Percentiles rank a stretch among this genome's conserved stretches.
Conservation (phyloP, 1,140 invertebrate genomes). For the Cotesia typhae region DNA sequence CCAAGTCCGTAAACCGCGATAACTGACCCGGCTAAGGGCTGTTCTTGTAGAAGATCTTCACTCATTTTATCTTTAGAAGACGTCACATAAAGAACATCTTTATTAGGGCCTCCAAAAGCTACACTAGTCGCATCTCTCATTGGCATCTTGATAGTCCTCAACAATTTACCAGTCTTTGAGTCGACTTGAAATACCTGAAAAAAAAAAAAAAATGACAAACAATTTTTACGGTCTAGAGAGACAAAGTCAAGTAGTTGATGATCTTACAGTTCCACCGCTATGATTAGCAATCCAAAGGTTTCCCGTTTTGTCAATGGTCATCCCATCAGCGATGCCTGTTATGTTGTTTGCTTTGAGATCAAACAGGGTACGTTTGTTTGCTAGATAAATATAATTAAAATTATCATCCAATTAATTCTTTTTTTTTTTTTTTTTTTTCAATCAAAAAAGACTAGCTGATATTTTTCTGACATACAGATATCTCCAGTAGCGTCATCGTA, state of each 20-base stretch:
- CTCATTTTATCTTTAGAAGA: slow-evolving; percentile 59
- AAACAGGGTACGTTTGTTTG: slow-evolving; percentile 60
- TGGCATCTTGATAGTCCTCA: slow-evolving; percentile 73
- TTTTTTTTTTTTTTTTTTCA: no score
- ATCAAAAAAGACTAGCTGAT: slow-evolving; percentile 14
- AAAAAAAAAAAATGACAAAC: background rate
- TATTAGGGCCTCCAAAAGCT: slow-evolving; percentile 69
- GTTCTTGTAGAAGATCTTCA: slow-evolving; percentile 58
- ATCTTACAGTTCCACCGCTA: slow-evolving; percentile 62
- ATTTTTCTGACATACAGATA: slow-evolving; percentile 58
- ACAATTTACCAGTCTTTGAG: slow-evolving; percentile 65
- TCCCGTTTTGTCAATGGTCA: slow-evolving; percentile 74
- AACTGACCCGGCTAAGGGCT: slow-evolving; percentile 74
- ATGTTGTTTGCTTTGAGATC: slow-evolving; percentile 61
- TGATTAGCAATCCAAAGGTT: slow-evolving; percentile 76
- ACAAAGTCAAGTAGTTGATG: background rate
- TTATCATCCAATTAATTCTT: no score
- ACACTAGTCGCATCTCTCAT: slow-evolving; percentile 70
- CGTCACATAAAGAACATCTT: slow-evolving; percentile 67
- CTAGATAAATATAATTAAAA: slow-evolving; percentile 45
- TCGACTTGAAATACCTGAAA: slow-evolving; percentile 68
- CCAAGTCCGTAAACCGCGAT: slow-evolving; percentile 76
- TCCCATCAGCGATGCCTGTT: slow-evolving; percentile 72
- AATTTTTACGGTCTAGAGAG: background rate
- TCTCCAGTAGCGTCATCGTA: slow-evolving; percentile 59